phyloP scores from a whole-genome alignment of 2,113 vertebrate species.

The Brachypodius melanocephalos region DNA sequence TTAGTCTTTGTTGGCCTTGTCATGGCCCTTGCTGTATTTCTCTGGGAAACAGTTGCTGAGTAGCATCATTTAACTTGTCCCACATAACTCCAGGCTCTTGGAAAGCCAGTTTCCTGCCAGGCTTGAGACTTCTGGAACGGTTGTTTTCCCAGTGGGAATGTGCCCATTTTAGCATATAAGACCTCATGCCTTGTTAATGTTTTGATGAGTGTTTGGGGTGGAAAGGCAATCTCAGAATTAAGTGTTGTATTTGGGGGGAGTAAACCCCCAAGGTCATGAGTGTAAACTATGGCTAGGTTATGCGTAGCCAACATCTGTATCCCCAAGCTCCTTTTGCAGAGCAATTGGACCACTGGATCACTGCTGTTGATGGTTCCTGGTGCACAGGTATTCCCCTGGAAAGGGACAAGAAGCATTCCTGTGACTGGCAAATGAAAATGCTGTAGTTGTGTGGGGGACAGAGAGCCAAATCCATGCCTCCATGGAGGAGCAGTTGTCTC shows the following conservation, averaged over 20 bases:
- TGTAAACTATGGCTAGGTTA: not conserved
- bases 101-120: constrained; percentile 59
- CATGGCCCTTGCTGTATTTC: constrained; percentile 37
- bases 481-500: not conserved
- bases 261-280: not conserved
- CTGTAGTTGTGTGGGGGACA: not conserved
- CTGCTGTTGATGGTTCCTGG: rapidly evolving
- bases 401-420: not conserved
- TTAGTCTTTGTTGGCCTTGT: constrained; percentile 49
- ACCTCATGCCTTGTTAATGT: constrained; percentile 32
- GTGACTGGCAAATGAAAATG: not conserved
- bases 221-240: not conserved
- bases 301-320: not conserved
- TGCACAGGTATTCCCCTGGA: not conserved
- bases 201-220: not conserved
- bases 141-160: constrained; percentile 52
- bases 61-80: constrained; percentile 44
- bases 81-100: constrained; percentile 31
- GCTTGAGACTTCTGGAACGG: constrained; percentile 13
- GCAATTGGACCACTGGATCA: not conserved
- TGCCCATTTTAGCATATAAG: constrained; percentile 21
- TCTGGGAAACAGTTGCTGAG: constrained; percentile 63
- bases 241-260: not conserved
- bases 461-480: not conserved
- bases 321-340: not conserved